Percentiles rank a stretch among this genome's conserved stretches.
Conservation (phyloP, 2,888 invertebrate species). For the Biston stratarius region DNA sequence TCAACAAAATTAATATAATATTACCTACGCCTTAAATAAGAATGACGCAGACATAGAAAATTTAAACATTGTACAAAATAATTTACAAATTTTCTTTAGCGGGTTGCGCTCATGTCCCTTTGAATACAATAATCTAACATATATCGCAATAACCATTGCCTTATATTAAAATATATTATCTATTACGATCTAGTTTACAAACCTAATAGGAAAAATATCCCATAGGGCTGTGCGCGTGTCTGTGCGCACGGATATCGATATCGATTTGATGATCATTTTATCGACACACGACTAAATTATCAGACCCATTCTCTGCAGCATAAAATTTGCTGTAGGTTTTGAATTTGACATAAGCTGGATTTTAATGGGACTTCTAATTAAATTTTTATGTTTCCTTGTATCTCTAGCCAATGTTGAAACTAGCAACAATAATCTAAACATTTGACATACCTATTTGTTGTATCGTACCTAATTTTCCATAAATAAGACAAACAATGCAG, state of each 20-base stretch:
- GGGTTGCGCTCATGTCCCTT: conserved; percentile 53
- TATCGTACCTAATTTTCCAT: not conserved
- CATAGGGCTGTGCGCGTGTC: conserved; percentile 29
- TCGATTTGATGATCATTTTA: conserved; percentile 14
- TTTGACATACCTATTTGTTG: not conserved
- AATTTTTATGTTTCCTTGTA: conserved; percentile 42
- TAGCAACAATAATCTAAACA: conserved; percentile 16
- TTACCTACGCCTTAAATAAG: conserved; percentile 67
- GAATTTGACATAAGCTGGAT: not conserved
- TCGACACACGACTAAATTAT: conserved; percentile 5
- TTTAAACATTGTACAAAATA: conserved; percentile 80
- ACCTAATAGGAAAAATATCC: conserved; percentile 30
- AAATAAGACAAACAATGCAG: conserved; percentile 6
- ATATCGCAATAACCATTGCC: conserved; percentile 62
- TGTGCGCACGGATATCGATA: conserved; percentile 20
- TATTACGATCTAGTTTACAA: conserved; percentile 60
- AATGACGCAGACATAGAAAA: conserved; percentile 70
- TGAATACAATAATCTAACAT: conserved; percentile 60
- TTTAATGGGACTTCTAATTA: conserved; percentile 27
- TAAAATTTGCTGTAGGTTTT: conserved; percentile 20
- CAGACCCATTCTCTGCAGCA: conserved; percentile 32
- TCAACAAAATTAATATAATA: conserved; percentile 72
- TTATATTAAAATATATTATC: conserved; percentile 73
- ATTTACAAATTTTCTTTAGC: conserved; percentile 69
- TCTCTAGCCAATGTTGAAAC: conserved; percentile 43